These are phyloP conservation scores for Nomada fabriciana DNA, from an alignment of 2,888 invertebrate species.

Conservation along the genomic window DNA sequence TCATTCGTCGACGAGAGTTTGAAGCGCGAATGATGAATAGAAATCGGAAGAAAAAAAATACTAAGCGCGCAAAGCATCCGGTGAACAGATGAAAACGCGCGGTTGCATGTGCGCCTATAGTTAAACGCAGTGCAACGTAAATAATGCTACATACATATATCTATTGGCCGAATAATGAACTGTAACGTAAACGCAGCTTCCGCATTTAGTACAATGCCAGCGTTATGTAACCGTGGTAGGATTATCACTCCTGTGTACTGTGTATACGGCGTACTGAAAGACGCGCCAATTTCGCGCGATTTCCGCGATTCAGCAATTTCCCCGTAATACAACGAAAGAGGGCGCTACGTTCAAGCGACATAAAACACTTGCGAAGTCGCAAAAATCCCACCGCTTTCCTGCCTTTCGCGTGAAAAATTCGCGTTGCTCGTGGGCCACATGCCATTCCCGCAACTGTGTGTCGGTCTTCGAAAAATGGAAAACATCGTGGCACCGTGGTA, in stretches of 20 bases:
- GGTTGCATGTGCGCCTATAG: neutral
- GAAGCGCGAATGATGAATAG: neutral
- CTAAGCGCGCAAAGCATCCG: neutral
- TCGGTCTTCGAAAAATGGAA: neutral
- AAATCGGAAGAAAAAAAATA: constrained; percentile 17
- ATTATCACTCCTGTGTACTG: constrained; percentile 18
- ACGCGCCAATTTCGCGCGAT: constrained; percentile 45
- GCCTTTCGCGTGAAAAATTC: neutral
- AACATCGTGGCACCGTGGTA: neutral
- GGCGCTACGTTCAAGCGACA: constrained; percentile 1
- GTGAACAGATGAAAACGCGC: constrained; percentile 17
- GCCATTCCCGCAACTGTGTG: too few species aligned
- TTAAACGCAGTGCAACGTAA: constrained; percentile 5
- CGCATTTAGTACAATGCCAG: constrained; percentile 33
- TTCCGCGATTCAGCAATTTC: neutral
- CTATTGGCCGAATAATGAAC: constrained; percentile 36
- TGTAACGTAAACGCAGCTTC: constrained; percentile 40
- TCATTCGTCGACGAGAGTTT: neutral
- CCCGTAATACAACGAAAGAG: neutral
- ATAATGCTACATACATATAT: constrained; percentile 34
- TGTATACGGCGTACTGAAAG: constrained; percentile 15
- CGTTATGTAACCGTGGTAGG: constrained; percentile 43
- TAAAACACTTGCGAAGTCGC: constrained; percentile 1
- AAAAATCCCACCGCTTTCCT: neutral
- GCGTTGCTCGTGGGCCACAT: neutral